phyloP scores from a whole-genome alignment of 1,140 invertebrate species.

The Metaphire vulgaris region DNA sequence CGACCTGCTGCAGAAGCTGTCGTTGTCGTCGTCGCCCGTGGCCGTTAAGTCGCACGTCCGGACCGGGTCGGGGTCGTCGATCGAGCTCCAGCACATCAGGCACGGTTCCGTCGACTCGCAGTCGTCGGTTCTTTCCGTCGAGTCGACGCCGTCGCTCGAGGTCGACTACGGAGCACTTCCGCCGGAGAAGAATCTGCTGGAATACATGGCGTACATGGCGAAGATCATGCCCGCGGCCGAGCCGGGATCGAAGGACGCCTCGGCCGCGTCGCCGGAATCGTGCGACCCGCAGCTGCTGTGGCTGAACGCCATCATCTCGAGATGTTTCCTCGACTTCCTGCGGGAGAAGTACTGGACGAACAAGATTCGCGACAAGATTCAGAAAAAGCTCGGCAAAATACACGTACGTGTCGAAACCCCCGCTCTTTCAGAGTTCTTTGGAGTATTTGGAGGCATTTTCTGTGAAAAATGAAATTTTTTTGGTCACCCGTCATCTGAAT shows the following conservation, averaged over 20 bases:
- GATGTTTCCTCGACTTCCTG: conserved; percentile 72
- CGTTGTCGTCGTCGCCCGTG: neutral
- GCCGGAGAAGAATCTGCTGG: conserved; percentile 13
- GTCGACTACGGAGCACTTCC: neutral
- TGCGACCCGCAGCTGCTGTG: conserved; percentile 54
- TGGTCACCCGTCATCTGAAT: too few relatives aligned
- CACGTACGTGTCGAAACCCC: conserved; percentile 57
- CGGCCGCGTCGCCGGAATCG: conserved; percentile 5
- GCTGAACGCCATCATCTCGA: conserved; percentile 68
- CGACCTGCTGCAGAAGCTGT: conserved; percentile 3
- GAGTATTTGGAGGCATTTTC: too few relatives aligned
- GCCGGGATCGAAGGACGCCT: neutral
- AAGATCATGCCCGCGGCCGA: conserved; percentile 23
- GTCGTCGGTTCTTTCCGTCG: neutral
- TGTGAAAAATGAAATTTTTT: too few relatives aligned
- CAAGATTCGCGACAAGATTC: conserved; percentile 64
- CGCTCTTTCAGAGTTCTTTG: too few relatives aligned
- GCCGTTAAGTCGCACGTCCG: neutral
- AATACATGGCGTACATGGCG: conserved; percentile 25
- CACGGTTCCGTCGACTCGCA: neutral
- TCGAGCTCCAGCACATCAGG: neutral
- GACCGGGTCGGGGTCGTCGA: neutral
- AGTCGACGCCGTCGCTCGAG: neutral
- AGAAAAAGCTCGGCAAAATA: conserved; percentile 77
- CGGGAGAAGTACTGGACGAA: conserved; percentile 60